Conservation (phyloP, 2,113 vertebrate species). For the Plecturocebus donacophilus region DNA sequence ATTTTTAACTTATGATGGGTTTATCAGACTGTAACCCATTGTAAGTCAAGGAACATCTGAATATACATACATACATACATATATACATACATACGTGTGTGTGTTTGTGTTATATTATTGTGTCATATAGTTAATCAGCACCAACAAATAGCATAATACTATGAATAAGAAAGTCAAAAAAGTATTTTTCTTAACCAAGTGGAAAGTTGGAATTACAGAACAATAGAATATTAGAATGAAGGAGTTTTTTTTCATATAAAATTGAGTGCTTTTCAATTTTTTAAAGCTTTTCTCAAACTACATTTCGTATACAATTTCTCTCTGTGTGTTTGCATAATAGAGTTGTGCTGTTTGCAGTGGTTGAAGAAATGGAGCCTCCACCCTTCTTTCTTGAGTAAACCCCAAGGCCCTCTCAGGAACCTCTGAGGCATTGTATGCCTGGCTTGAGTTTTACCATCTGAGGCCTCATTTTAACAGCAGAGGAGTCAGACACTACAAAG, state of each 20-base stretch:
- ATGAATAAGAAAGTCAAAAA: not conserved
- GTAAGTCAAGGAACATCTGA: not conserved
- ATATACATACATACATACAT: not conserved
- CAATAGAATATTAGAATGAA: not conserved
- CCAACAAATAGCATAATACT: not conserved
- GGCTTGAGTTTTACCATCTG: not conserved
- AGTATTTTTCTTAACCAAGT: not conserved
- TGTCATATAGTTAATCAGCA: not conserved
- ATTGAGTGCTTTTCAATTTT: not conserved
- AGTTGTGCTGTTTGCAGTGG: not conserved
- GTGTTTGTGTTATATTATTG: not conserved
- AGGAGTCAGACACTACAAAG: not conserved
- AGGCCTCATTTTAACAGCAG: not conserved
- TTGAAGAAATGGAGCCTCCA: not conserved
- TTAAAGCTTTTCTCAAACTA: not conserved
- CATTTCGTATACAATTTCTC: not conserved
- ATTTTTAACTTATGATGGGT: not conserved
- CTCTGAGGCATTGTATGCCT: not conserved
- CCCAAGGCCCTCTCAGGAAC: not conserved
- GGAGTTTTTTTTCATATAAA: not conserved
- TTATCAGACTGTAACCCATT: not conserved
- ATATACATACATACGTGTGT: not conserved
- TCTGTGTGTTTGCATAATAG: not conserved
- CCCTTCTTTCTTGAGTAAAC: not conserved
- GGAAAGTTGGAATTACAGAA: not conserved